A percentile compares a stretch with the other conserved stretches of the same genome.
Evolutionary conservation across 2,888 invertebrate genomes (phyloP).

Genomic region (Phorcus lineatus): DNA sequence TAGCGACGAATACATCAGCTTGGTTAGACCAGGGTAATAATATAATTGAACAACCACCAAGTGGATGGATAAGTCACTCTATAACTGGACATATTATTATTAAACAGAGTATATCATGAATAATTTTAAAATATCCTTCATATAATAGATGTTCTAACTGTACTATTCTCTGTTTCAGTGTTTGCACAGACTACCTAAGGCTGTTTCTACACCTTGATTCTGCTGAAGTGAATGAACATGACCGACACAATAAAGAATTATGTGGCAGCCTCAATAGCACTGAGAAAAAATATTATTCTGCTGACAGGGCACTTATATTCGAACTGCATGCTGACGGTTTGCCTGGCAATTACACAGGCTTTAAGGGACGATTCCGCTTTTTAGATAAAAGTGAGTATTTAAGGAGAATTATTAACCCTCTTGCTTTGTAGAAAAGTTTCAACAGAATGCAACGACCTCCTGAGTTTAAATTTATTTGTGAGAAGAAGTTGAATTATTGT

Average conservation of each 20-base stretch:
- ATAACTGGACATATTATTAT: no score
- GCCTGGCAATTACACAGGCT: slow-evolving; percentile 64
- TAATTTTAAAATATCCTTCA: no score
- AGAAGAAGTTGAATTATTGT: no score
- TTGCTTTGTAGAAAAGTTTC: no score
- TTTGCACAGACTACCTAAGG: slow-evolving; percentile 69
- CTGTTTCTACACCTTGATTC: slow-evolving; percentile 70
- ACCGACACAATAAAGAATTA: slow-evolving; percentile 61
- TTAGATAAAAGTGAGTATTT: slow-evolving; percentile 69
- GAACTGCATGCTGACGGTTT: slow-evolving; percentile 70
- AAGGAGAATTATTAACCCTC: neutral
- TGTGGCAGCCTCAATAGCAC: slow-evolving; percentile 71
- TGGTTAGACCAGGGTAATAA: no score
- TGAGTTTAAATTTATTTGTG: no score
- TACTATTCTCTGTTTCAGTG: slow-evolving; percentile 50
- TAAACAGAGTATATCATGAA: no score
- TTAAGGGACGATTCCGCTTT: slow-evolving; percentile 70
- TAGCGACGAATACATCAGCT: no score
- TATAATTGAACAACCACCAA: no score
- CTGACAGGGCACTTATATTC: slow-evolving; percentile 67
- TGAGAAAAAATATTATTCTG: slow-evolving; percentile 70
- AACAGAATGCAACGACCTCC: no score
- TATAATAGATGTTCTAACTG: no score
- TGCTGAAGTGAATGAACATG: slow-evolving; percentile 71
- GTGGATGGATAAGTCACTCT: no score